Evolutionary conservation across 2,113 vertebrate genomes (phyloP).

Genomic region (Motacilla alba): DNA sequence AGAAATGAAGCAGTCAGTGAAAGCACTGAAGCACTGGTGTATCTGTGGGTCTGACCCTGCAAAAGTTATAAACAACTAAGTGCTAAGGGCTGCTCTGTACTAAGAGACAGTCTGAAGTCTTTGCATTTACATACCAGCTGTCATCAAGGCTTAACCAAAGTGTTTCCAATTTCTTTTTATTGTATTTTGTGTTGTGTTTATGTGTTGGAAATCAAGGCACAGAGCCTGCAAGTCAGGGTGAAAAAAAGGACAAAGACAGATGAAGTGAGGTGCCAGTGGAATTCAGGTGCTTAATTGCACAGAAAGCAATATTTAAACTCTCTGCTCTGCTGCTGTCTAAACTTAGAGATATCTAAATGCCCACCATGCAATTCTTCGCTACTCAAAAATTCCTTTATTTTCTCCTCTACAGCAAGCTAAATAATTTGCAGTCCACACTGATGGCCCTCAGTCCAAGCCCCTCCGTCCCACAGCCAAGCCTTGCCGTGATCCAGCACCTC

Average conservation of each 20-base stretch:
- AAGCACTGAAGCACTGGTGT: fast-evolving
- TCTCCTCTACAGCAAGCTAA: background rate
- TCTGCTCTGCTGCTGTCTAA: background rate
- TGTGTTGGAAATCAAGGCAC: background rate
- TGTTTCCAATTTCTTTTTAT: background rate
- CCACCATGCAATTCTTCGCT: background rate
- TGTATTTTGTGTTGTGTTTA: background rate
- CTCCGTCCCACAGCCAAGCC: background rate
- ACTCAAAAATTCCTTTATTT: background rate
- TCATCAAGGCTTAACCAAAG: background rate
- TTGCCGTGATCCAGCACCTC: background rate
- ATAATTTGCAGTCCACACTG: background rate
- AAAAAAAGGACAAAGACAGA: background rate
- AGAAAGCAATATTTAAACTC: background rate
- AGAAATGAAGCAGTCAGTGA: background rate
- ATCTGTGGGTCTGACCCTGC: background rate
- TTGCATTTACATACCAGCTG: conserved; percentile 9
- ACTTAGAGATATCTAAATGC: background rate
- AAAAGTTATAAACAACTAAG: background rate
- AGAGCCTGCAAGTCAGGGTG: background rate
- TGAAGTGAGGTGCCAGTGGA: background rate
- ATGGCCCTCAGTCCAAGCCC: background rate
- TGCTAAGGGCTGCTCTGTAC: background rate
- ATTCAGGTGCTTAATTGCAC: background rate
- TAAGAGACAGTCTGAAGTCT: background rate